Evolutionary conservation across 2,797 vertebrate species (phyloP).

Genomic region (Mus minutoides): DNA sequence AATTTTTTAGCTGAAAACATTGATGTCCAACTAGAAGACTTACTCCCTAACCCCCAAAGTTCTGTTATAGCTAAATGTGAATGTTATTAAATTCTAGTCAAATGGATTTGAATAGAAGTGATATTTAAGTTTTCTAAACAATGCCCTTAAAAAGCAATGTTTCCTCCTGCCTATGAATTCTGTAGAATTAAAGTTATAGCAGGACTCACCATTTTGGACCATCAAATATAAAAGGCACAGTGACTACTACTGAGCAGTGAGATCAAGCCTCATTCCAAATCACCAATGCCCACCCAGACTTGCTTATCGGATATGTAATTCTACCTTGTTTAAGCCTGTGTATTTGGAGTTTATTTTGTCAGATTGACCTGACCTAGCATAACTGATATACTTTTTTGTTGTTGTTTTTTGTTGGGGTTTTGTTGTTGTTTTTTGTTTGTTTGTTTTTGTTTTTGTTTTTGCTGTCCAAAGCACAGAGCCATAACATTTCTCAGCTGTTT

Average conservation of each 20-base stretch:
- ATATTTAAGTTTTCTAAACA: not conserved
- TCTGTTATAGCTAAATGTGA: not conserved
- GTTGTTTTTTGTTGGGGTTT: no score
- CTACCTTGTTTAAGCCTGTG: not conserved
- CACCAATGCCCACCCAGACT: not conserved
- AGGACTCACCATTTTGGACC: not conserved
- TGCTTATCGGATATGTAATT: not conserved
- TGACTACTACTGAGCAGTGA: not conserved
- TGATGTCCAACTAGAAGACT: not conserved
- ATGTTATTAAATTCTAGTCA: conserved; percentile 7
- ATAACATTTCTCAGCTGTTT: not conserved
- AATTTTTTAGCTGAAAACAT: not conserved
- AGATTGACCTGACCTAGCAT: not conserved
- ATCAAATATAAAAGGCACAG: not conserved
- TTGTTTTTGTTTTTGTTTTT: no score
- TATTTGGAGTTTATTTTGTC: conserved; percentile 11
- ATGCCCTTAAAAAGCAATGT: not conserved
- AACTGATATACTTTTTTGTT: no score
- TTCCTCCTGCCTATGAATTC: not conserved
- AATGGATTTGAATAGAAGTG: not conserved
- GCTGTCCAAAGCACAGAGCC: conserved; percentile 10
- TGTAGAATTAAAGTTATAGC: not conserved
- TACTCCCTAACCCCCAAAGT: not conserved
- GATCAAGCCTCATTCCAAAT: not conserved
- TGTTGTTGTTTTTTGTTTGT: no score